Base-by-base conservation (phyloP, 2,113 vertebrate genomes). In the Archilochus colubris region DNA sequence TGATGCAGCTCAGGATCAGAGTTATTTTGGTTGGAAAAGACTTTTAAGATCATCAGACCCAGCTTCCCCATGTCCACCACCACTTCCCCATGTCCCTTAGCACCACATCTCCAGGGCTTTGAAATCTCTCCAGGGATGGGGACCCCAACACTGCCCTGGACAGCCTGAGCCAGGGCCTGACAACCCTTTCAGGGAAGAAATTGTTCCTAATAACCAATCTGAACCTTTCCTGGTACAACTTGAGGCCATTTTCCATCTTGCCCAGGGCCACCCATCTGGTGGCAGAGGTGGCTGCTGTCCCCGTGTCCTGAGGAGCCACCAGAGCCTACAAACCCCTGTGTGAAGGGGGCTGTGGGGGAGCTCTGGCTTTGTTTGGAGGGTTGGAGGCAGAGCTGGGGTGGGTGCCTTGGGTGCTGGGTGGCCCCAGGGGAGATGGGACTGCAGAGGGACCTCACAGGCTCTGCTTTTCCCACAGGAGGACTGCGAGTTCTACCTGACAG, bases 401-500 rank as follows among this genome's bases (percentile, higher is more conserved):
- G 25, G 23, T 12, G 23, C 3, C 2, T 22, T 58, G 70, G 25
- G 23, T 12, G 23, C 3, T 2, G 17, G 5, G 12, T n/a, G 57
- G 16, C 36, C 54, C 74, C 2, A 0, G 36, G 62, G 38, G 11
- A 33, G 68, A 27, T 86, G 63, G 55, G 40, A 22, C 25, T 27
- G 43, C 62, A 50, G 70, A 73, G 31, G n/a, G 80, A 54, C 51
- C 64, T 93, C 8, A 85, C 0, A 0, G 70, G 22, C 54, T 96
- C 27, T 4, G 0, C 73, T 66, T 46, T 61, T 20, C 75, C 85
- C 2, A 0, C 91, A 97, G 96, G 96, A 97, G 76, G 95, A 96
- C 59, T 97, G 95, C 0, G 82, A 95, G 64, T 96, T 97, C 21
- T 97, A 94, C 66, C 89, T 97, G 31, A 73, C 1, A 1, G 89